Evolutionary conservation across 2,888 invertebrate species (phyloP), one percentile per base, ranked within the genome.

Genomic region (Agrochola circellaris): DNA sequence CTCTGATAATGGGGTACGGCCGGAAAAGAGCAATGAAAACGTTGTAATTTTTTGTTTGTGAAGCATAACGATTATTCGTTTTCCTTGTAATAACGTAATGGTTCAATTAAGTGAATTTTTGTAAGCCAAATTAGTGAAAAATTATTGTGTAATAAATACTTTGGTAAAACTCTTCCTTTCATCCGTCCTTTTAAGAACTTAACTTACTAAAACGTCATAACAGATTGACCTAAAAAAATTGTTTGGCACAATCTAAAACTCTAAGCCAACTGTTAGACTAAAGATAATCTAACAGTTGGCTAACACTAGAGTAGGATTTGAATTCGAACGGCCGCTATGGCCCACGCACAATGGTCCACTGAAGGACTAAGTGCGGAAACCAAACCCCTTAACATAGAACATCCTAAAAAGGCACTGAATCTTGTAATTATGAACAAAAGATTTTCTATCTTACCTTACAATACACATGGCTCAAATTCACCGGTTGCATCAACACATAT

Each of bases 401-500:
- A n/a, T 2, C 3, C 8, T 26, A 20, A 5, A 48, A 48, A 48
- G 15, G 6, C 9, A 67, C 5, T 30, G 11, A 20, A 65, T 26
- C 3, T n/a, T 65, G 8, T 26, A 30, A 5, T 66, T 5, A 38
- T 9, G 11, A 26, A 68, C 17, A 51, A 20, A 8, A 8, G 7
- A 38, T 38, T 13, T 26, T 26, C 17, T 1, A 56, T 20, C 77
- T 45, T 87, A 88, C 88, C 88, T 88, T 88, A 72, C 81, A 75
- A 75, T 84, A 84, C 42, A 86, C 74, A 60, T 81, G 80, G 6
- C 89, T 89, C 2, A 89, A 66, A 64, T 82, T 81, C 26, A 88
- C 85, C 0, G 88, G 88, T 64, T 89, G 85, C 83, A 86, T 77
- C 48, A 88, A 79, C 54, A 88, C 79, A 75, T 83, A 88, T 11